phyloP scores from a whole-genome alignment of 2,113 vertebrate genomes.

The Salvelinus fontinalis region DNA sequence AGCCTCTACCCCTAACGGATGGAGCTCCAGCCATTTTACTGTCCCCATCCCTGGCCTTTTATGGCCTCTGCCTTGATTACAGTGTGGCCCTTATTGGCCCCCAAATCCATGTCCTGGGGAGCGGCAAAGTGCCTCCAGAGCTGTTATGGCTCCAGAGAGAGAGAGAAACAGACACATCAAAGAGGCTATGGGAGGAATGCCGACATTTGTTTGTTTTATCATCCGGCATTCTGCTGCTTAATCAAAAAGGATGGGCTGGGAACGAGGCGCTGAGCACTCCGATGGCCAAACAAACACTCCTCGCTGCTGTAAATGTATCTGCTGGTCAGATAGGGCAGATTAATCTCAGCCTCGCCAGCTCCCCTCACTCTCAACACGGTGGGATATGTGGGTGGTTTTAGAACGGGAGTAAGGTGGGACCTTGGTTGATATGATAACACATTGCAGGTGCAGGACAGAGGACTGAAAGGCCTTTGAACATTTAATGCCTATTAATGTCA shows the following conservation, averaged over 20 bases:
- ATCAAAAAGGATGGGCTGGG: conserved; percentile 48
- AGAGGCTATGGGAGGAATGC: conserved; percentile 69
- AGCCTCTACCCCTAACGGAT: background rate
- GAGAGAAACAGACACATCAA: conserved; percentile 52
- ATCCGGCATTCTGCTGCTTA: conserved; percentile 50
- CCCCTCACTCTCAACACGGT: background rate
- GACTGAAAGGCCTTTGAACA: background rate
- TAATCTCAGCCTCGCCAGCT: conserved; percentile 8
- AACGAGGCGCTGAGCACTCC: conserved; percentile 19
- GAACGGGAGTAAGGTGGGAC: background rate
- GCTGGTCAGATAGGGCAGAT: conserved; percentile 21
- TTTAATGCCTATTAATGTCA: background rate
- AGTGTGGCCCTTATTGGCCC: conserved; percentile 12
- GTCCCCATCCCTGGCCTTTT: conserved; percentile 46
- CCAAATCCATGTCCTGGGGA: conserved; percentile 11
- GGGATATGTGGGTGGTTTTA: background rate
- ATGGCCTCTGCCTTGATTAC: conserved; percentile 66
- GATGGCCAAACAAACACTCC: conserved; percentile 44
- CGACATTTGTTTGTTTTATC: conserved; percentile 69
- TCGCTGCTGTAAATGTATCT: conserved; percentile 31
- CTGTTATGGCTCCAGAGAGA: background rate
- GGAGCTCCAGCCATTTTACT: conserved; percentile 1
- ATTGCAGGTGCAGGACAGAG: background rate
- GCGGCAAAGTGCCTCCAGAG: background rate
- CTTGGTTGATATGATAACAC: background rate